Base-by-base conservation (phyloP, 2,888 invertebrate species). In the Leucoma salicis region DNA sequence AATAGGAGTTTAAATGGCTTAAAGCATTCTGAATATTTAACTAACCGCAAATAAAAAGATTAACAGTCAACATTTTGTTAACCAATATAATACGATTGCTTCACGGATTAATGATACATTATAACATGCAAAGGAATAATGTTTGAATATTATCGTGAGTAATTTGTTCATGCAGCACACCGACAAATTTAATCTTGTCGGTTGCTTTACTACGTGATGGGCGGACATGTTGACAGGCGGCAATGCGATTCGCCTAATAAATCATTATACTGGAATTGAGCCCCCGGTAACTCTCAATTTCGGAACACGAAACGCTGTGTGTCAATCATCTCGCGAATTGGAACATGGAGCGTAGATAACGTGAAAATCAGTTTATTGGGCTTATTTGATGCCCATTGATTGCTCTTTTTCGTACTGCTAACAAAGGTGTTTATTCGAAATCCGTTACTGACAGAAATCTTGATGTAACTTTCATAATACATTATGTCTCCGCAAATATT, bases 191-290 rank as follows among this genome's bases (percentile, higher is more conserved):
- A 46, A 54, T 49, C 53, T 42, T 29, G 37, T 42, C 42, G 42
- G 36, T 40, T 40, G 42, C 49, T 60, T 51, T 46, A 52, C 49
- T 39, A 29, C 43, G 44, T 43, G 45, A 11, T 53, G 42, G 33
- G 46, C 45, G 53, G 49, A 56, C 48, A 54, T 49, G 56, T 53
- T 53, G 66, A 53, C 65, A 58, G 57, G 55, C 48, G 48, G 43
- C 58, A 58, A 61, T 62, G 45, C 37, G 55, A 63, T 59, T 56
- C 49, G 46, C 41, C 43, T 45, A 60, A 63, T 65, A 63, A 67
- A 66, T 69, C 68, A 70, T 69, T 53, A 57, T 57, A 60, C 54
- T 49, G 33, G 46, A 48, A 49, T 49, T 42, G 49, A 54, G 48
- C 41, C 38, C 29, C 44, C 44, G 45, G 45, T 39, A 44, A 38